Base-by-base conservation (phyloP, 2,797 vertebrate genomes). In the Danio kyathit region DNA sequence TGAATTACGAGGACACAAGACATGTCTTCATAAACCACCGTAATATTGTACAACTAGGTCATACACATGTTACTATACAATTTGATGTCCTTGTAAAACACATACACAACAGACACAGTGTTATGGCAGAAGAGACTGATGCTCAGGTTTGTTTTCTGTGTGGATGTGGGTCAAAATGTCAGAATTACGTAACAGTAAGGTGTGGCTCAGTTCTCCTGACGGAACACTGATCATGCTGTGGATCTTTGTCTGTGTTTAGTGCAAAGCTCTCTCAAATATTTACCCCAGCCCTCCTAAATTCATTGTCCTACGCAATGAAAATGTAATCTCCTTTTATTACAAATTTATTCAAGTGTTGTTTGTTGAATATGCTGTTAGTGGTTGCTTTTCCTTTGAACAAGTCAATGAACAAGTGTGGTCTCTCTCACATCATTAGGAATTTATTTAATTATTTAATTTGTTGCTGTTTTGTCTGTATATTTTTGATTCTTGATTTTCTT, bases 121-220 rank as follows among this genome's bases (percentile, higher is more conserved):
- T 51, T 79, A 17, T 5, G 17, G 63, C 4, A 54, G 52, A n/a
- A 54, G 16, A 14, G 16, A 8, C 6, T 56, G 17, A 11, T 3
- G 49, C 49, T 46, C 67, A 46, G 29, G 40, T 60, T 16, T 17
- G 11, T 19, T 29, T 29, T 29, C 29, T 29, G 2, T 14, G 44
- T 29, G 59, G 63, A 65, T 57, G 40, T 74, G 29, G 78, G 61
- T 80, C 51, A 80, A 41, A 73, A 74, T 48, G 60, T 56, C 49
- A 66, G 60, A 17, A 21, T 80, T 56, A 19, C 10, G 21, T 48
- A 74, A 80, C 8, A 19, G 17, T 41, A 5, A 66, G 61, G 60
- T 46, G 41, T 8, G 51, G 49, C 11, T 19, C 43, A 56, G 7
- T 40, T 19, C 41, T 49, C 16, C 21, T 69, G 48, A 63, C 6